Percentiles rank a stretch among this genome's conserved stretches.
phyloP scores from a whole-genome alignment of 2,888 invertebrate genomes.

The Cheilosia variabilis region DNA sequence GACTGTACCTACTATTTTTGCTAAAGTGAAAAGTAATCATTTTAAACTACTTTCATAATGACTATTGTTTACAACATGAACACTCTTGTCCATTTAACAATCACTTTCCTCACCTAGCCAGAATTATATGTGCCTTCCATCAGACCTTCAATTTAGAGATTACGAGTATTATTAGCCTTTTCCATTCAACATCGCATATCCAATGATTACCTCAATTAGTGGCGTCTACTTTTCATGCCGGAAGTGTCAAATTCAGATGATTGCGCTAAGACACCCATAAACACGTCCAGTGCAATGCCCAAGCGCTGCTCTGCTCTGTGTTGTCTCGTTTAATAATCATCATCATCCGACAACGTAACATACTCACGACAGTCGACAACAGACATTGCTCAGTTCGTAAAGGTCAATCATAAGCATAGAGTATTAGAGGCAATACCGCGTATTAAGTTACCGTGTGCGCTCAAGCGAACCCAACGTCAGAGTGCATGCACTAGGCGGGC shows the following conservation, averaged over 20 bases:
- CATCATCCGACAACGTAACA: constrained; percentile 47
- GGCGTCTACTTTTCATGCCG: constrained; percentile 59
- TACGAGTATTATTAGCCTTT: constrained; percentile 9
- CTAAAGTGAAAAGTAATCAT: too few species aligned
- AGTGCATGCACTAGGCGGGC: constrained; percentile 37
- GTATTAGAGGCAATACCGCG: constrained; percentile 8
- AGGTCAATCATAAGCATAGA: constrained; percentile 65
- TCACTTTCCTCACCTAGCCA: not conserved
- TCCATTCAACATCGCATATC: constrained; percentile 12
- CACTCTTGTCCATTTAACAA: too few species aligned
- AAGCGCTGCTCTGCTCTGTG: not conserved
- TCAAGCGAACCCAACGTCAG: constrained; percentile 27
- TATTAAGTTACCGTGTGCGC: constrained; percentile 49
- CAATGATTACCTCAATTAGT: constrained; percentile 56
- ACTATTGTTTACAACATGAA: too few species aligned
- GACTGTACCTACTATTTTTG: too few species aligned
- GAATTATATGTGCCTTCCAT: constrained; percentile 18
- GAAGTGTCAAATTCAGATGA: constrained; percentile 74
- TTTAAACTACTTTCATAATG: too few species aligned
- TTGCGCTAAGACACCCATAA: constrained; percentile 56
- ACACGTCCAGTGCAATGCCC: constrained; percentile 8
- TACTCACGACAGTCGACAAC: not conserved
- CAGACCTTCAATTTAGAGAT: constrained; percentile 33
- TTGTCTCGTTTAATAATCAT: constrained; percentile 58
- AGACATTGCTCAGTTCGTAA: constrained; percentile 32